These are phyloP conservation scores for Rissa tridactyla DNA, from an alignment of 2,113 vertebrate genomes.

Conservation along the genomic window DNA sequence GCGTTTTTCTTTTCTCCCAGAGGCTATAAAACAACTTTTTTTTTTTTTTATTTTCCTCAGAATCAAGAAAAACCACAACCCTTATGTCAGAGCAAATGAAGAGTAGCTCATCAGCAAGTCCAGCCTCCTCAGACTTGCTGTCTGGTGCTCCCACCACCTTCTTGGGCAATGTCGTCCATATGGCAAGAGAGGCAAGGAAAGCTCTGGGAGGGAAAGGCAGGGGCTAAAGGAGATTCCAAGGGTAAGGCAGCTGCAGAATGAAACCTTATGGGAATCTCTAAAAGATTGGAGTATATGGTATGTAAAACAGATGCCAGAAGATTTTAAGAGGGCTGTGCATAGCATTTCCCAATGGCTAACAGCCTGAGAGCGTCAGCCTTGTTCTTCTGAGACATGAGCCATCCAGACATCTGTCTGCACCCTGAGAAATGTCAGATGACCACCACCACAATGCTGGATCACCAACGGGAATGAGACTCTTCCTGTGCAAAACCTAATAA, in stretches of 20 bases:
- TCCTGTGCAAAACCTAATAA: not conserved
- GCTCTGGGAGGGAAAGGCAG: not conserved
- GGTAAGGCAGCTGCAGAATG: slow-evolving; percentile 8
- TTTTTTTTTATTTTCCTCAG: rapidly evolving
- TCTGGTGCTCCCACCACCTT: not conserved
- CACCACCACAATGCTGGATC: not conserved
- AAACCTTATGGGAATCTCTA: not conserved
- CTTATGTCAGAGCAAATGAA: not conserved
- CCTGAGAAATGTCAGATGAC: not conserved
- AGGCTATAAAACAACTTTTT: not conserved
- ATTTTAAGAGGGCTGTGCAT: not conserved
- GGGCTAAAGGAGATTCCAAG: not conserved
- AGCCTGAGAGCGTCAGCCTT: not conserved
- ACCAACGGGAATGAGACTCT: not conserved
- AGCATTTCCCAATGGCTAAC: slow-evolving; percentile 20
- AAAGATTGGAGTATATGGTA: not conserved
- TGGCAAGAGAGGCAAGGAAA: not conserved
- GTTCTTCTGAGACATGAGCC: not conserved
- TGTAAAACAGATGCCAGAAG: slow-evolving; percentile 21
- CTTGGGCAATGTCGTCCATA: not conserved
- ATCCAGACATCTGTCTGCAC: slow-evolving; percentile 9
- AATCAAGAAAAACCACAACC: not conserved
- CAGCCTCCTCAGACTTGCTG: not conserved
- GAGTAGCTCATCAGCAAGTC: not conserved
- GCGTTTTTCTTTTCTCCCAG: not conserved